A percentile compares a stretch with the other conserved stretches of the same genome.
Conservation (phyloP, 2,113 vertebrate genomes). For the Bubo blakistoni region DNA sequence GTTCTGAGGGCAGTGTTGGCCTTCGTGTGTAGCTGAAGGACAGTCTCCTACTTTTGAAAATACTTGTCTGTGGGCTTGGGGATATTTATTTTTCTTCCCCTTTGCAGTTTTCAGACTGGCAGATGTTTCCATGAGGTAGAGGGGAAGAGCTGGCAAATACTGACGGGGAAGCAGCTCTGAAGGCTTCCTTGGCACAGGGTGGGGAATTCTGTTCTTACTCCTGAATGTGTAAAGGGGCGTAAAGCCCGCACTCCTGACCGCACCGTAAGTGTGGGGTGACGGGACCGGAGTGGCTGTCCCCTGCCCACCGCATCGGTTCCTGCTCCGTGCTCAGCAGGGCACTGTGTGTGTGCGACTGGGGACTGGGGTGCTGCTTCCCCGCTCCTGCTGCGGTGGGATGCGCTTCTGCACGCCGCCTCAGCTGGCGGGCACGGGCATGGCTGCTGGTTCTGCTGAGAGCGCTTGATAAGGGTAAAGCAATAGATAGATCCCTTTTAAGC, state of each 20-base stretch:
- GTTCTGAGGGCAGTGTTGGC: not conserved
- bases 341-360: accelerated
- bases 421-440: accelerated
- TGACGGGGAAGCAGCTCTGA: not conserved
- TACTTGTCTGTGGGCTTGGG: not conserved
- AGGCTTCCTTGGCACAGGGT: not conserved
- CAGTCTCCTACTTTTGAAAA: not conserved
- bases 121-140: not conserved
- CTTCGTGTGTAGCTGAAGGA: not conserved
- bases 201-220: not conserved
- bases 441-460: not conserved
- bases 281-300: not conserved
- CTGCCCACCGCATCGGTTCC: not conserved
- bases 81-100: not conserved
- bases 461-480: not conserved
- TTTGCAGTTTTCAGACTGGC: not conserved
- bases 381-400: not conserved
- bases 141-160: not conserved
- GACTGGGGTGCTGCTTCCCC: not conserved
- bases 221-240: accelerated
- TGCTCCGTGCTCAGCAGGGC: accelerated
- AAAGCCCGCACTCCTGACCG: accelerated
- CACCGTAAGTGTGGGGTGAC: not conserved
- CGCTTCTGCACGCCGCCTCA: accelerated
- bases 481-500: not conserved